Base-by-base conservation (phyloP, 2,797 vertebrate species). In the Bucorvus abyssinicus region DNA sequence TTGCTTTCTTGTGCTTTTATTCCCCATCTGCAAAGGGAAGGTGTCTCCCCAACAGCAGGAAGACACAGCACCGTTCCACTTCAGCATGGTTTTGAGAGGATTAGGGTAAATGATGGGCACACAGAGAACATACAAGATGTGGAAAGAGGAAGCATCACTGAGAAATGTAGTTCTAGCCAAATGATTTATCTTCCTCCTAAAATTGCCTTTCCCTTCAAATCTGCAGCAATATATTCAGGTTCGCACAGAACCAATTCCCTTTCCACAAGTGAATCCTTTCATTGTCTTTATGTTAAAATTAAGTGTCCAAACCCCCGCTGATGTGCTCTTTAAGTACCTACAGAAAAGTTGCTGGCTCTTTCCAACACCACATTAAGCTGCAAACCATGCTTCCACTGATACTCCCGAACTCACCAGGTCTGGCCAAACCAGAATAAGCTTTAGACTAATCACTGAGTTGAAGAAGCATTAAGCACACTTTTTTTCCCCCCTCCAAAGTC, bases 351-450 rank as follows among this genome's bases (percentile, higher is more conserved):
- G 21, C 64, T 74, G 56, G n/a, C 45, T 87, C 56, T 70, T 87
- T 60, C 53, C 45, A 84, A 53, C 29, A 32, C 23, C 47, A 6
- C 0, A 4, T 38, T 61, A 55, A 65, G 27, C 61, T 56, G 67
- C 69, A 93, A 86, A 79, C 30, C 65, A 21, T 45, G 55, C 26
- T 69, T 71, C 10, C 50, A 68, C 52, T 53, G 78, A 59, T 57
- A 87, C 22, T 77, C 30, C 34, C 68, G 30, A 56, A 32, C 56
- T 52, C 0, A 0, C 8, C 13, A 71, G 12, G 3, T 78, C 57
- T 52, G 53, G 65, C 36, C 85, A 91, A 91, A 82, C 3, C 59
- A 91, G 70, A 92, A 56, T 19, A 79, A 90, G 49, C n/a, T 73
- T 90, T 3, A 64, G 22, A 78, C 40, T 42, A 17, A 26, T 36